These are phyloP conservation scores for Galerucella pusilla DNA, from an alignment of 2,888 invertebrate species.

Conservation along the genomic window DNA sequence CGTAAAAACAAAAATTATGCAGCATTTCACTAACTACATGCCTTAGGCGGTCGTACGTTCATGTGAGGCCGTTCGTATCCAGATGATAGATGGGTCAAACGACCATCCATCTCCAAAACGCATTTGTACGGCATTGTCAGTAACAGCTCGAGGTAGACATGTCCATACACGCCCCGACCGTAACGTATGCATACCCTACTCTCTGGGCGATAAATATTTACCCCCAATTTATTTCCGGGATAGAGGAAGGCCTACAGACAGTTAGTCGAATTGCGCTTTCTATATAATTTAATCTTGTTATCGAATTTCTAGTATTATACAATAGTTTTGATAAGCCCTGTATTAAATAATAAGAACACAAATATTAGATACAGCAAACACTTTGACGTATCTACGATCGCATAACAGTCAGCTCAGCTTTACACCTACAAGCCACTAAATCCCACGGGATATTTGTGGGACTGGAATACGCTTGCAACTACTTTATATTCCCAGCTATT, in stretches of 20 bases:
- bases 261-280: neutral
- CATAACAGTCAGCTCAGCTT: conserved; percentile 36
- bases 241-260: conserved; percentile 9
- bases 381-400: conserved; percentile 53
- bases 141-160: conserved; percentile 52
- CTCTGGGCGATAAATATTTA: conserved; percentile 49
- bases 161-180: conserved; percentile 45
- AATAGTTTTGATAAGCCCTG: too few species aligned
- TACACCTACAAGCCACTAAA: conserved; percentile 36
- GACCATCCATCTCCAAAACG: conserved; percentile 60
- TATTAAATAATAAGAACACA: too few species aligned
- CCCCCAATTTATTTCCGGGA: conserved; percentile 48
- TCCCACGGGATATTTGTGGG: conserved; percentile 37
- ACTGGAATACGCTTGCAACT: conserved; percentile 30
- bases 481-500: conserved; percentile 27
- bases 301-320: too few species aligned
- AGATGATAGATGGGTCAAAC: conserved; percentile 62
- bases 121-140: conserved; percentile 59
- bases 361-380: conserved; percentile 14
- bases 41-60: conserved; percentile 34
- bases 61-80: conserved; percentile 56
- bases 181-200: conserved; percentile 45
- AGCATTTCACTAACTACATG: conserved; percentile 21
- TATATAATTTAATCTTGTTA: neutral
- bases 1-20: conserved; percentile 30